These are phyloP conservation scores for Cavia porcellus DNA, from an alignment of 2,113 vertebrate genomes.

Conservation along the genomic window DNA sequence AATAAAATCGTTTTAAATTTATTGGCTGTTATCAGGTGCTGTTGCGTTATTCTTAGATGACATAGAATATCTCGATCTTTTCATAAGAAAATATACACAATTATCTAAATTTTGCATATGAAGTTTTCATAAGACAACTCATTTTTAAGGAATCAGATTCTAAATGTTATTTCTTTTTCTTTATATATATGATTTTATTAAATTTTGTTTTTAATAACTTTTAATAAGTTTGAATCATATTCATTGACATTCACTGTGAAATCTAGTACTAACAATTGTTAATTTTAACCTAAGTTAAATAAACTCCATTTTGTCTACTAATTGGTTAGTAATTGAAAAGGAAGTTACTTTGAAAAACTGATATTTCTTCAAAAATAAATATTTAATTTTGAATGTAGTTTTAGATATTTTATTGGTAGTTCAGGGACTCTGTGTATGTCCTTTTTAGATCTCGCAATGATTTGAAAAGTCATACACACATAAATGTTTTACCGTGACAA, in stretches of 20 bases:
- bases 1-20: conserved; percentile 1
- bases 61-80: neutral
- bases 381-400: neutral
- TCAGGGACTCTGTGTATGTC: neutral
- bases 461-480: neutral
- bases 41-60: neutral
- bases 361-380: neutral
- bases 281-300: conserved; percentile 15
- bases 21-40: neutral
- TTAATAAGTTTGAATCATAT: neutral
- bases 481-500: neutral
- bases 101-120: neutral
- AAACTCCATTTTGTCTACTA: neutral
- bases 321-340: neutral
- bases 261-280: neutral
- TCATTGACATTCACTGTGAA: neutral
- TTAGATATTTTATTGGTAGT: neutral
- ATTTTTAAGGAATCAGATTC: conserved; percentile 25
- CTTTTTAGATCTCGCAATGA: neutral
- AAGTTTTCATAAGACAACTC: neutral
- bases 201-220: neutral
- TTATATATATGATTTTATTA: neutral
- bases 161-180: conserved; percentile 42
- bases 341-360: neutral
- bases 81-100: neutral